These are phyloP conservation scores for Coregonus suidteri DNA, from an alignment of 2,797 vertebrate species.

Conservation along the genomic window DNA sequence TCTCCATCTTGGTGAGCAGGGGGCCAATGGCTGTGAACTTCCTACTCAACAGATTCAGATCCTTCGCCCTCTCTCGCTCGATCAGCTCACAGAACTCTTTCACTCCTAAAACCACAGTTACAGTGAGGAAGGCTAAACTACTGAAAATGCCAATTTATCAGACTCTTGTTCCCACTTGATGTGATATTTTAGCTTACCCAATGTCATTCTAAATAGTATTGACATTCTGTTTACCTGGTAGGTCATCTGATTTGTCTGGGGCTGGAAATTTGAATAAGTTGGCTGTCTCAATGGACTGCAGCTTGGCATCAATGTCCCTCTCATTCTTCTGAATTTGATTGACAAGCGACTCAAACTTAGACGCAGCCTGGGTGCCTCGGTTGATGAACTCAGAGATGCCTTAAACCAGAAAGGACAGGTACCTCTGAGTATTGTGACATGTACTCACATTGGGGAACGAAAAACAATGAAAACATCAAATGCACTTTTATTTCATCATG, in stretches of 20 bases:
- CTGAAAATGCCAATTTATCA: not conserved
- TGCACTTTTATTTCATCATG: not conserved
- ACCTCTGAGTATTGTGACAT: not conserved
- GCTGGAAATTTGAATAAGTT: slow-evolving; percentile 84
- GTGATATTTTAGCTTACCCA: slow-evolving; percentile 2
- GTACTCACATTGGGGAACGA: slow-evolving; percentile 11
- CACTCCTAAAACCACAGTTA: slow-evolving; percentile 71
- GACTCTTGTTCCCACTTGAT: not conserved
- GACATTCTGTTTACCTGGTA: slow-evolving; percentile 77
- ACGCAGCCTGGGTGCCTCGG: slow-evolving; percentile 71
- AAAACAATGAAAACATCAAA: not conserved
- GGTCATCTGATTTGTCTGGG: slow-evolving; percentile 54
- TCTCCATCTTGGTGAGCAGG: slow-evolving; percentile 86
- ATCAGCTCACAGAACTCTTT: slow-evolving; percentile 87
- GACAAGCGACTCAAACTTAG: slow-evolving; percentile 85
- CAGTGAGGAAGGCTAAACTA: slow-evolving; percentile 4
- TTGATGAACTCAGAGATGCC: slow-evolving; percentile 84
- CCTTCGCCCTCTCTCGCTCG: slow-evolving; percentile 78
- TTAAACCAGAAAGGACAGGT: slow-evolving; percentile 53
- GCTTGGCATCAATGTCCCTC: slow-evolving; percentile 78
- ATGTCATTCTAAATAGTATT: not conserved
- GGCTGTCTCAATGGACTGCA: slow-evolving; percentile 77
- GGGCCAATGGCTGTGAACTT: slow-evolving; percentile 85
- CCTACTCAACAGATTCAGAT: slow-evolving; percentile 74
- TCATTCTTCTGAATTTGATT: slow-evolving; percentile 84